A percentile compares a stretch with the other conserved stretches of the same genome.
Conservation (phyloP, 2,113 vertebrate genomes). For the Carettochelys insculpta region DNA sequence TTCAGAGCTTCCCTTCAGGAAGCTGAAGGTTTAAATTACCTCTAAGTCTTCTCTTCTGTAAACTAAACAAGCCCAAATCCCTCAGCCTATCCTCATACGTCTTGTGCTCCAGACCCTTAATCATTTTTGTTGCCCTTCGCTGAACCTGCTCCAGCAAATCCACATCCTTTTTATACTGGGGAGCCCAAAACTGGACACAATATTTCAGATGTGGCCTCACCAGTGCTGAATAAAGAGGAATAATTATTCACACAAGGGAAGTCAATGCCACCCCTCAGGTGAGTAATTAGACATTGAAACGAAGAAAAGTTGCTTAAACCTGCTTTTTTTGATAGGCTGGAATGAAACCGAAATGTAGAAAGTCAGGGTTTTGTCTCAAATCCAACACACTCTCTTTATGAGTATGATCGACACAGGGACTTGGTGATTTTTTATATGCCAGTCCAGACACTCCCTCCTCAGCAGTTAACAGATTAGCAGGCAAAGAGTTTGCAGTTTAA, state of each 20-base stretch:
- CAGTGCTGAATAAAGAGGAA: too few species aligned
- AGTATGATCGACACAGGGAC: background rate
- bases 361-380: background rate
- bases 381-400: background rate
- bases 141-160: too few species aligned
- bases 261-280: background rate
- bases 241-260: background rate
- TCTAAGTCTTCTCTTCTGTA: too few species aligned
- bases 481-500: background rate
- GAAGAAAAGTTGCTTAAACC: background rate
- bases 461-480: background rate
- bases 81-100: too few species aligned
- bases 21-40: too few species aligned
- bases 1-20: too few species aligned
- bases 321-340: background rate
- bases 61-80: too few species aligned
- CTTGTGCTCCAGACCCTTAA: too few species aligned
- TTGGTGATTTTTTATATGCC: background rate
- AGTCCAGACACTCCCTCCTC: background rate
- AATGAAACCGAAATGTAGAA: background rate
- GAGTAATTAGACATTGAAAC: fast-evolving
- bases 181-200: too few species aligned
- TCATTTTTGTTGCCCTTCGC: too few species aligned
- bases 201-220: too few species aligned
- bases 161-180: too few species aligned